These are phyloP conservation scores for Drosophila neonasuta DNA, from an alignment of 2,888 invertebrate genomes.

Conservation along the genomic window DNA sequence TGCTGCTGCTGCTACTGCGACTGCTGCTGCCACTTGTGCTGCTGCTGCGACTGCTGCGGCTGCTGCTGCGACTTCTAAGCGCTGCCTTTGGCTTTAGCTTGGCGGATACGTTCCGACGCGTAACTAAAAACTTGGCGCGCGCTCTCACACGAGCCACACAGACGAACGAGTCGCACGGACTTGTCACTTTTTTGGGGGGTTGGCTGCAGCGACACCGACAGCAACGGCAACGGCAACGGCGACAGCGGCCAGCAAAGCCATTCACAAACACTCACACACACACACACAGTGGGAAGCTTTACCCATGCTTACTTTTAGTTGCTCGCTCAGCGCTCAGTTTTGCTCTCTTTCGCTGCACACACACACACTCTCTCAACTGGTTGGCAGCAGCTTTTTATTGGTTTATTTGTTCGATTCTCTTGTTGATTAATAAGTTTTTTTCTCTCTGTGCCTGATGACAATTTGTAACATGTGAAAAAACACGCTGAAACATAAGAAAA, in stretches of 20 bases:
- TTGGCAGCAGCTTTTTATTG: constrained; percentile 54
- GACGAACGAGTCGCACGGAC: constrained; percentile 62
- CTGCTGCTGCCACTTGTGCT: constrained; percentile 27
- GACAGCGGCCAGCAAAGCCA: constrained; percentile 11
- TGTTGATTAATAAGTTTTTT: constrained; percentile 51
- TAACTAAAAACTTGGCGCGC: constrained; percentile 76
- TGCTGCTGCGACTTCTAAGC: constrained; percentile 69
- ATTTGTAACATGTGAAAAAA: constrained; percentile 53
- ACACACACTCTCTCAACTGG: constrained; percentile 26
- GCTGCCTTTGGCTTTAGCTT: constrained; percentile 53
- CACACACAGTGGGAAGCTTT: constrained; percentile 26
- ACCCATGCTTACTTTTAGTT: constrained; percentile 47
- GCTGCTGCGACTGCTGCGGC: constrained; percentile 30
- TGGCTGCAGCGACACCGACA: constrained; percentile 51
- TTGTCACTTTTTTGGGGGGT: constrained; percentile 61
- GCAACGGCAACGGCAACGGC: constrained; percentile 21
- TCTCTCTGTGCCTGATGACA: constrained; percentile 28
- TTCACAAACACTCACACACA: constrained; percentile 10
- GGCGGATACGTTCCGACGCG: constrained; percentile 76
- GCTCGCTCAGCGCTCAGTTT: constrained; percentile 33
- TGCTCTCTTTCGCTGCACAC: constrained; percentile 38
- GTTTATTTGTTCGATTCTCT: constrained; percentile 51
- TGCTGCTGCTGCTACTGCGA: constrained; percentile 29
- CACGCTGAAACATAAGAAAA: constrained; percentile 42
- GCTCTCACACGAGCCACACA: constrained; percentile 75